phyloP scores from a whole-genome alignment of 2,797 vertebrate species.

The Liasis olivaceus region DNA sequence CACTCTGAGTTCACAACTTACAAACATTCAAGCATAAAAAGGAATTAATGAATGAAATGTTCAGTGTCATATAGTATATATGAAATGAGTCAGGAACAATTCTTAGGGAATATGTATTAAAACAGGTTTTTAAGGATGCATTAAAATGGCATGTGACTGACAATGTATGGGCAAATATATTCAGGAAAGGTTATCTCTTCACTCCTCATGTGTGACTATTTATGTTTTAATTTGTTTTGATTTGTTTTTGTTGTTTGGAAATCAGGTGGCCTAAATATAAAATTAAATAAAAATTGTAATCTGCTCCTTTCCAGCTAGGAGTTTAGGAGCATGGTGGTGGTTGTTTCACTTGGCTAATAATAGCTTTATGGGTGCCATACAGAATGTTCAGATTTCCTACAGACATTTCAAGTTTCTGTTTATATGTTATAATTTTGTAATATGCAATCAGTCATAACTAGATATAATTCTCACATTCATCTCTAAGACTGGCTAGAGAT shows the following conservation, averaged over 20 bases:
- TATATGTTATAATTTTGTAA: not conserved
- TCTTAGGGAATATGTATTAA: not conserved
- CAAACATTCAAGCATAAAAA: not conserved
- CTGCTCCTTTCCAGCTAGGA: not conserved
- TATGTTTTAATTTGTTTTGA: not conserved
- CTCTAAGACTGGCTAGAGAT: not conserved
- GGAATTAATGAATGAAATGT: not conserved
- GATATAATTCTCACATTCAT: not conserved
- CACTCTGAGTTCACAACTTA: not conserved
- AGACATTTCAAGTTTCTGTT: not conserved
- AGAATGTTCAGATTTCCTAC: not conserved
- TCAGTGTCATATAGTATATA: not conserved
- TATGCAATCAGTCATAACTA: not conserved
- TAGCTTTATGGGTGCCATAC: not conserved
- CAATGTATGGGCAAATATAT: not conserved
- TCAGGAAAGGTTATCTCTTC: not conserved
- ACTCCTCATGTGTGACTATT: not conserved
- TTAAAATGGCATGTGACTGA: not conserved
- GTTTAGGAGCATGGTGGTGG: not conserved
- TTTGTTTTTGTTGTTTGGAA: not conserved
- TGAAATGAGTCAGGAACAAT: not conserved
- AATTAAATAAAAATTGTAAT: not conserved
- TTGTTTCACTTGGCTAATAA: not conserved
- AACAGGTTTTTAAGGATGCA: not conserved
- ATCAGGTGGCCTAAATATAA: not conserved